Conservation (phyloP, 2,113 vertebrate genomes). For the Phaethornis superciliosus region DNA sequence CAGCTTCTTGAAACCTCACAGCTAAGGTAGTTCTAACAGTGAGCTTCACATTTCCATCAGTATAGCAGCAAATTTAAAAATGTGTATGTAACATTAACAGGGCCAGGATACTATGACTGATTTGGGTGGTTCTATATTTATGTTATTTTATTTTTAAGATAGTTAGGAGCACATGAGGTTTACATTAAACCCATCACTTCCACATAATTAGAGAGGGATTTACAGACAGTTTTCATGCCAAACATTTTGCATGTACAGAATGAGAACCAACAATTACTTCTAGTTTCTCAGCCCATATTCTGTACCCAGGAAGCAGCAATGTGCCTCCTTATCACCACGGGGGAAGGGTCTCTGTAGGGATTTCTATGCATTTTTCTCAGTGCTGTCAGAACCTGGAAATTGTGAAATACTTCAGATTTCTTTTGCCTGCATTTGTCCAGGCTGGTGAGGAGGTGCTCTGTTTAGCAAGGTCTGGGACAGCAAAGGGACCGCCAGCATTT, state of each 20-base stretch:
- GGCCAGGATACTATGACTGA: not conserved
- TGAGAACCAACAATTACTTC: not conserved
- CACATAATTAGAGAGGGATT: constrained; percentile 9
- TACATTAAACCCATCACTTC: constrained; percentile 21
- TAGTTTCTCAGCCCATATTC: not conserved
- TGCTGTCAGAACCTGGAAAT: not conserved
- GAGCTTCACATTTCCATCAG: not conserved
- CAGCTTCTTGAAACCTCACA: not conserved
- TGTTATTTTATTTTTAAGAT: constrained; percentile 35
- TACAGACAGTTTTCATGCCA: not conserved
- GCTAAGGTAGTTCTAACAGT: not conserved
- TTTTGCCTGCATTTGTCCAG: not conserved
- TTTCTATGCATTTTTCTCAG: not conserved
- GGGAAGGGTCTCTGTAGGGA: not conserved
- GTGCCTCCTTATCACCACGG: not conserved
- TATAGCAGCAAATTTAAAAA: not conserved
- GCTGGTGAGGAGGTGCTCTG: not conserved
- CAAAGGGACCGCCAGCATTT: not conserved
- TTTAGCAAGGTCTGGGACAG: not conserved
- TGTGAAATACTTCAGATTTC: not conserved
- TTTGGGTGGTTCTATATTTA: constrained; percentile 18
- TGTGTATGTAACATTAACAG: not conserved
- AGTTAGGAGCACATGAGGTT: not conserved
- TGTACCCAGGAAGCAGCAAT: not conserved
- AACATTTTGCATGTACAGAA: not conserved